phyloP scores from a whole-genome alignment of 2,888 invertebrate species.

The Deilephila elpenor region DNA sequence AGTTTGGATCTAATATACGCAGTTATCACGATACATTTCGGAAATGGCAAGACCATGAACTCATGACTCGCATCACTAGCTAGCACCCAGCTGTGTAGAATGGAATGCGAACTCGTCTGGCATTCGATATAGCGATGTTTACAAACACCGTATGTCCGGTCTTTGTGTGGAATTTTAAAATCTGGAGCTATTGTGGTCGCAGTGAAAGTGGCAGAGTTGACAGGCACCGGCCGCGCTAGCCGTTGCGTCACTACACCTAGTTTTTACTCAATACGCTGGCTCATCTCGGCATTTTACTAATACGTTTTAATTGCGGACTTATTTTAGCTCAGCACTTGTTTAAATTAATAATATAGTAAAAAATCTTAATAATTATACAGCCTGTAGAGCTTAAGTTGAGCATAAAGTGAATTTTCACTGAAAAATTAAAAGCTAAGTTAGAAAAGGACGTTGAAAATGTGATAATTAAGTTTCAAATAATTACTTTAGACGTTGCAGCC shows the following conservation, averaged over 20 bases:
- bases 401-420: too few relatives aligned
- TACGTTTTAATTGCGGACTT: constrained; percentile 9
- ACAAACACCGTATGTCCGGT: constrained; percentile 22
- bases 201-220: constrained; percentile 19
- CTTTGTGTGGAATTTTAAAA: constrained; percentile 24
- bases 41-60: constrained; percentile 24
- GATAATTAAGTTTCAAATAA: too few relatives aligned
- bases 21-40: not conserved
- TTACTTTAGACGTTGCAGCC: too few relatives aligned
- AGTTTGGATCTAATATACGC: not conserved
- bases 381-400: too few relatives aligned
- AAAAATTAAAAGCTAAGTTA: too few relatives aligned
- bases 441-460: too few relatives aligned
- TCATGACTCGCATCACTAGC: not conserved
- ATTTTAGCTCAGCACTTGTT: not conserved
- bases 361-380: too few relatives aligned
- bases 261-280: constrained; percentile 3
- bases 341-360: too few relatives aligned
- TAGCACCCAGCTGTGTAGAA: not conserved
- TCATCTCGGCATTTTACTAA: constrained; percentile 7
- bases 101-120: constrained; percentile 9
- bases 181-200: constrained; percentile 20
- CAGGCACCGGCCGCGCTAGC: not conserved
- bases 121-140: constrained; percentile 11
- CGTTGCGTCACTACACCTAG: constrained; percentile 13